Conservation (phyloP, 1,140 invertebrate species). For the Saxidomus purpurata region DNA sequence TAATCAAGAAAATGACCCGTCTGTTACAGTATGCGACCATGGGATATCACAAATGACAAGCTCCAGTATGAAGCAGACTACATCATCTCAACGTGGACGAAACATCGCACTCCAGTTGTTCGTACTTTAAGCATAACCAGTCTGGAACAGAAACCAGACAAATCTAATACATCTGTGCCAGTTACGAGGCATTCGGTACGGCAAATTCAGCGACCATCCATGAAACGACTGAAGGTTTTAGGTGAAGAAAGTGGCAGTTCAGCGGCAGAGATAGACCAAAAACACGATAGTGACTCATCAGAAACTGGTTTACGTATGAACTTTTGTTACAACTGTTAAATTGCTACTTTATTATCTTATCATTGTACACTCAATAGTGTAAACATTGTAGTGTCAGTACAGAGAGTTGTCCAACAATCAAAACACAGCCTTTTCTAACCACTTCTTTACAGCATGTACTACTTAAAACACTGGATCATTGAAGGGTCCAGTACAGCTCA, state of each 20-base stretch:
- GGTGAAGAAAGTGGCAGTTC: slow-evolving; percentile 84
- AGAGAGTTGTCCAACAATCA: too few relatives aligned
- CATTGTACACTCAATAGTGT: too few relatives aligned
- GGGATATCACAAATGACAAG: slow-evolving; percentile 94
- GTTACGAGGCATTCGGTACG: slow-evolving; percentile 15
- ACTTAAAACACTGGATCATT: too few relatives aligned
- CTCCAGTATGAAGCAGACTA: slow-evolving; percentile 93
- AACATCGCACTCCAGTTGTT: slow-evolving; percentile 90
- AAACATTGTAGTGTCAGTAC: too few relatives aligned
- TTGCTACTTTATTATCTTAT: too few relatives aligned
- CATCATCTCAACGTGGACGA: slow-evolving; percentile 91
- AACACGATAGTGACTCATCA: slow-evolving; percentile 80
- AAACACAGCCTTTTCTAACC: too few relatives aligned
- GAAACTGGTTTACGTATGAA: slow-evolving; percentile 64
- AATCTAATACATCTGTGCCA: slow-evolving; percentile 41
- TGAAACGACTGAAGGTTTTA: slow-evolving; percentile 68
- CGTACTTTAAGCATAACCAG: slow-evolving; percentile 83
- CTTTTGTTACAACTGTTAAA: neutral
- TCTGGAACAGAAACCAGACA: slow-evolving; percentile 75
- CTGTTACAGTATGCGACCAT: slow-evolving; percentile 89
- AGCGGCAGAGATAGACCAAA: slow-evolving; percentile 73
- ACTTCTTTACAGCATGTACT: too few relatives aligned
- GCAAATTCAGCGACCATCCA: slow-evolving; percentile 53
- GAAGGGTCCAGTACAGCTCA: too few relatives aligned
- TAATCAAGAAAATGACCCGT: neutral